These are phyloP conservation scores for Bugula neritina DNA, from an alignment of 2,888 invertebrate genomes.

Conservation along the genomic window DNA sequence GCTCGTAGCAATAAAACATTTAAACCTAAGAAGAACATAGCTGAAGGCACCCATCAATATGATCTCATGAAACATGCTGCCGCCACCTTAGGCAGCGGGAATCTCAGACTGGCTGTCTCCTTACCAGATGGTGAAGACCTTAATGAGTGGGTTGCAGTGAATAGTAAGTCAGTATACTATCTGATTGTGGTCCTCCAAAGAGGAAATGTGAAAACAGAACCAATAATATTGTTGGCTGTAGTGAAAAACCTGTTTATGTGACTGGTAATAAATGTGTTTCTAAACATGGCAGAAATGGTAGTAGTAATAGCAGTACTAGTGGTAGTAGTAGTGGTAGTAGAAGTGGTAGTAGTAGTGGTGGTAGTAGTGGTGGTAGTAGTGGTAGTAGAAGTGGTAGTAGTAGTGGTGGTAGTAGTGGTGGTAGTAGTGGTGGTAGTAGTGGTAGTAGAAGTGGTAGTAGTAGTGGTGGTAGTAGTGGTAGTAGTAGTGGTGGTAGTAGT, in stretches of 20 bases:
- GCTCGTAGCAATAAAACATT: slow-evolving; percentile 70
- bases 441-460: not conserved
- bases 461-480: not conserved
- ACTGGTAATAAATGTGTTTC: not conserved
- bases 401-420: not conserved
- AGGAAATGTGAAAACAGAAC: too few species aligned
- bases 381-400: too few species aligned
- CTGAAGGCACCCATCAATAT: slow-evolving; percentile 96
- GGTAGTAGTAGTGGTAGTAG: not conserved
- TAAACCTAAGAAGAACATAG: slow-evolving; percentile 97
- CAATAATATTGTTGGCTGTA: too few species aligned
- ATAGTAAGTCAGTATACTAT: slow-evolving; percentile 70
- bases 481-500: not conserved
- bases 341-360: slow-evolving; percentile 1
- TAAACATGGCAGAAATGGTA: not conserved
- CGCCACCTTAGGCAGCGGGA: slow-evolving; percentile 93
- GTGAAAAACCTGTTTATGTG: too few species aligned
- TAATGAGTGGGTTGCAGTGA: slow-evolving; percentile 99
- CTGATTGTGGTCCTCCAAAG: not conserved
- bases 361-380: slow-evolving; percentile 8
- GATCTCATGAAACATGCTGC: slow-evolving; percentile 90
- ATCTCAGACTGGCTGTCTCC: slow-evolving; percentile 89
- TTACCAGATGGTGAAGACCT: slow-evolving; percentile 97
- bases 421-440: too few species aligned
- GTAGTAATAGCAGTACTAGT: not conserved